A percentile compares a stretch with the other conserved stretches of the same genome.
Evolutionary conservation across 1,140 invertebrate genomes (phyloP).

Genomic region (Solenopsis invicta): DNA sequence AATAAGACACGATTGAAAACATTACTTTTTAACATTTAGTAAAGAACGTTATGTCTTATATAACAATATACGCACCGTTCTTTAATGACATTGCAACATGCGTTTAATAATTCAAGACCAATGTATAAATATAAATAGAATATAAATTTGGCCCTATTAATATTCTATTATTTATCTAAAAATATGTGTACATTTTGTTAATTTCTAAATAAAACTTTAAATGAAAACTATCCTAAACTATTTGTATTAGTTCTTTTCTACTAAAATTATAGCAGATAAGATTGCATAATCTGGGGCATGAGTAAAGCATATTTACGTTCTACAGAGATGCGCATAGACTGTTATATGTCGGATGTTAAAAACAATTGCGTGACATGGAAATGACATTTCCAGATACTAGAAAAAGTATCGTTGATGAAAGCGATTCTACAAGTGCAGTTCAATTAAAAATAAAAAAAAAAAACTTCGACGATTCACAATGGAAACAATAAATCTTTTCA

Average conservation of each 20-base stretch:
- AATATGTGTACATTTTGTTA: not conserved
- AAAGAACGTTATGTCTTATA: not conserved
- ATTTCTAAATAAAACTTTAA: not conserved
- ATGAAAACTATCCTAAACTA: not conserved
- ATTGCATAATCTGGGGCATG: slow-evolving; percentile 1
- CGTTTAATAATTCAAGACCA: not conserved
- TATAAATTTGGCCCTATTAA: not conserved
- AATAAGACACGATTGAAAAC: slow-evolving; percentile 2
- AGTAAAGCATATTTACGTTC: slow-evolving; percentile 36
- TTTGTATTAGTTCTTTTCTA: slow-evolving; percentile 2
- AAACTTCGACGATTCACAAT: slow-evolving; percentile 7
- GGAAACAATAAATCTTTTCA: slow-evolving; percentile 45
- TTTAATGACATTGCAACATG: not conserved
- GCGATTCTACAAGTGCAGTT: slow-evolving; percentile 29
- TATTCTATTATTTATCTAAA: not conserved
- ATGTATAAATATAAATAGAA: not conserved
- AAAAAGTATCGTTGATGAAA: slow-evolving; percentile 56
- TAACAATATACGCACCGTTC: not conserved
- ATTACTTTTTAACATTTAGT: not conserved
- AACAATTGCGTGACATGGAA: slow-evolving; percentile 55
- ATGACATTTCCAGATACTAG: slow-evolving; percentile 63
- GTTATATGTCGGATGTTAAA: slow-evolving; percentile 31
- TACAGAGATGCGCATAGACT: not conserved
- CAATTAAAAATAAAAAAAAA: slow-evolving; percentile 37
- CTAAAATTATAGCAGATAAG: not conserved